Evolutionary conservation across 2,113 vertebrate genomes (phyloP).

Genomic region (Peromyscus polionotus): DNA sequence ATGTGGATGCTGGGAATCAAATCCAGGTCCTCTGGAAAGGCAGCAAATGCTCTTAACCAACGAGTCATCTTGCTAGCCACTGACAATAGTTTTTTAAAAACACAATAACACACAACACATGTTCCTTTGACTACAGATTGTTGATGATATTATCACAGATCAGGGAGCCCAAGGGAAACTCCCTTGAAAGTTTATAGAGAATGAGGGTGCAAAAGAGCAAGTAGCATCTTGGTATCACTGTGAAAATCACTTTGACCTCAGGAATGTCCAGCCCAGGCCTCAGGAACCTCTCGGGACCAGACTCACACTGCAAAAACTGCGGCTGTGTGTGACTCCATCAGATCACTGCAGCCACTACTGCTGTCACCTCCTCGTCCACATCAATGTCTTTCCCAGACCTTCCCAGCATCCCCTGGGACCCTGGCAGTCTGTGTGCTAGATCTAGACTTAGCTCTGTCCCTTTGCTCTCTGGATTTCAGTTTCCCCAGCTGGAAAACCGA

Average conservation of each 20-base stretch:
- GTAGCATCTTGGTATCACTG: not conserved
- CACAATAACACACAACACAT: not conserved
- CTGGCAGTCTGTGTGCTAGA: not conserved
- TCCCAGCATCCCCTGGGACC: constrained; percentile 1
- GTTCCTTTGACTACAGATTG: not conserved
- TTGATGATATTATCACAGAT: not conserved
- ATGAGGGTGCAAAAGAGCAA: not conserved
- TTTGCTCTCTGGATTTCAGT: constrained; percentile 1
- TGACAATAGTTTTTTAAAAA: not conserved
- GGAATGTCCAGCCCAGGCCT: not conserved
- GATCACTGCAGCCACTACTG: not conserved
- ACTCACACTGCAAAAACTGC: constrained; percentile 29
- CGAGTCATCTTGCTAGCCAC: not conserved
- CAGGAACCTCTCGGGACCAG: not conserved
- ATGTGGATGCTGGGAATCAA: not conserved
- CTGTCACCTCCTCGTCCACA: constrained; percentile 6
- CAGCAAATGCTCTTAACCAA: not conserved
- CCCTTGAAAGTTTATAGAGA: not conserved
- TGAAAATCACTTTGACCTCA: constrained; percentile 66
- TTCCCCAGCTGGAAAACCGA: not conserved
- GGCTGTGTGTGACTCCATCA: not conserved
- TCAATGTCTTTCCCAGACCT: constrained; percentile 69
- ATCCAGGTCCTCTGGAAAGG: not conserved
- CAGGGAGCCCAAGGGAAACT: constrained; percentile 19
- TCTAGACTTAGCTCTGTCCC: not conserved